Base-by-base conservation (phyloP, 2,888 invertebrate genomes). In the Congeria kusceri region DNA sequence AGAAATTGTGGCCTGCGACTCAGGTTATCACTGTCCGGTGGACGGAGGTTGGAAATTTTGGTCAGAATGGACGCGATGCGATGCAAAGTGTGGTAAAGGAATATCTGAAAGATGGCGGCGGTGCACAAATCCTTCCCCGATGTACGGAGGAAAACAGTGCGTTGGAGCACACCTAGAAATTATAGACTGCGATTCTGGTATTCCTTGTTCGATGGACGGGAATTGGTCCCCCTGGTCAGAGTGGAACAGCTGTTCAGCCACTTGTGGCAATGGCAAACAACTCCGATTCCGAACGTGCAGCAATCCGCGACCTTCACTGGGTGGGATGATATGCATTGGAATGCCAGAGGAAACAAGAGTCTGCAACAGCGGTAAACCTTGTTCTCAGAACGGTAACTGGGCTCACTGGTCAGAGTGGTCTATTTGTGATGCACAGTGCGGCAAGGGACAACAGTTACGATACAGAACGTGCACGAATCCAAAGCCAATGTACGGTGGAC, bases 311-410 rank as follows among this genome's bases (percentile, higher is more conserved):
- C 83, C 83, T n/a, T 28, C 65, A 13, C 58, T 47, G 11, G 83
- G 83, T 25, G 83, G 83, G 13, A 49, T 49, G 23, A n/a, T 28
- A 3, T 83, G 83, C 57, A 25, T 27, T n/a, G 83, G 83, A 11
- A 29, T 66, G n/a, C 47, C 62, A 3, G 66, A 69, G 25, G 69
- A 83, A 15, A 27, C 57, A 0, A 47, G 57, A 7, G 59, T 59
- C 32, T 83, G 83, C 61, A 29, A 73, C 15, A 25, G 66, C 9
- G 67, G 47, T n/a, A 28, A 64, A 13, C 27, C 25, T 15, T 84
- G 84, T 58, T 49, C 76, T 18, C 27, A 77, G 5, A 44, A 80
- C 44, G 84, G 84, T 4, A 28, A 64, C 32, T 84, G 84, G 84
- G 25, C 64, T 1, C 59, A 58, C 4, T 84, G 84, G 84, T 58